Evolutionary conservation across 2,797 vertebrate species (phyloP), one percentile per base, ranked within the genome.

Genomic region (Acanthurus lineatus): DNA sequence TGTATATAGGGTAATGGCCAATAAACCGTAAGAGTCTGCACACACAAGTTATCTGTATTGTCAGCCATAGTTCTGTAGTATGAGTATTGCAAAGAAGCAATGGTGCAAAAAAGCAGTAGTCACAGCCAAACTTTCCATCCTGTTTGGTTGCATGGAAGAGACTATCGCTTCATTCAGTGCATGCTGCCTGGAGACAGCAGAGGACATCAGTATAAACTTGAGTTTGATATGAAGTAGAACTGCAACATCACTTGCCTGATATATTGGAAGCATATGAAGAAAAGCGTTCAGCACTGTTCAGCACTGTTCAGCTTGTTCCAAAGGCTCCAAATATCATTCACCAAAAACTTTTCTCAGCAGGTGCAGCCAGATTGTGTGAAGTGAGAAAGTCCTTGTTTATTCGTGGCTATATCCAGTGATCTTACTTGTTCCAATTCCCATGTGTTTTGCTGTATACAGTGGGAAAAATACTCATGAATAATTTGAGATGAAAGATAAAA

Each of bases 401-500:
- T 83, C 64, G 62, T 78, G 47, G 44, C 69, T 84, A 52, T 82
- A 84, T 84, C 69, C 69, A 83, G 52, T 72, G 69, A 84, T 85
- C 73, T 77, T 22, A 52, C 70, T 86, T 81, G 78, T 83, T 87
- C 57, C 8, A 19, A 81, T 92, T 63, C 80, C 81, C 58, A 11
- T 47, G 85, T 69, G 84, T 82, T 35, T 88, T 71, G 58, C 68
- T 56, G 63, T 67, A 79, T 88, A 88, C 83, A 87, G 77, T 81
- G 66, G 74, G 57, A 35, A 86, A 84, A 89, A 85, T 75, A 76
- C 80, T 88, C 82, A 83, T 91, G 89, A 93, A 94, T 94, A 93
- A 89, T 92, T 42, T 91, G 81, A 92, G 80, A 91, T 89, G 51
- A 84, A 85, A 86, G 88, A 93, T 92, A 88, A 82, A 92, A 92